A percentile compares a stretch with the other conserved stretches of the same genome.
Conservation (phyloP, 2,113 vertebrate species). For the Cyanistes caeruleus region DNA sequence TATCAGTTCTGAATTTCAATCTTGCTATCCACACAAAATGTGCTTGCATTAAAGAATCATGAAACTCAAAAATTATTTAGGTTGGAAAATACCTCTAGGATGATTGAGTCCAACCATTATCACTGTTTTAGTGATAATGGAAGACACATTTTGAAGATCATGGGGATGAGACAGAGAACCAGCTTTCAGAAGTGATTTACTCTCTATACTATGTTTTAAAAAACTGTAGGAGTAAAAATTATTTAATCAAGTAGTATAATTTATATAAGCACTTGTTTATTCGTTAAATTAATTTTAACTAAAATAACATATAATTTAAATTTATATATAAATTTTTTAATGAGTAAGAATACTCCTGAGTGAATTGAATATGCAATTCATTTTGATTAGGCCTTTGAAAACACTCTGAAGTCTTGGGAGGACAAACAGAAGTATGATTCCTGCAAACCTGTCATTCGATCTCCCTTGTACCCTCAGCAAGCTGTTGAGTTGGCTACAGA, state of each 20-base stretch:
- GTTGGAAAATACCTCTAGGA: neutral
- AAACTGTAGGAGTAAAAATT: neutral
- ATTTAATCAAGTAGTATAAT: neutral
- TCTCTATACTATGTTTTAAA: neutral
- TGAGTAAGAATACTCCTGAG: neutral
- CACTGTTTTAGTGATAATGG: neutral
- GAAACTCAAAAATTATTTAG: neutral
- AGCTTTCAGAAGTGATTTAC: neutral
- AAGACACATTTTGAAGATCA: neutral
- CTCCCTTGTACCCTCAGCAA: conserved; percentile 90
- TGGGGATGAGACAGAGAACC: neutral
- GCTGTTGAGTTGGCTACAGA: conserved; percentile 90
- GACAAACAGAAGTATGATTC: conserved; percentile 96
- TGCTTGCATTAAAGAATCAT: neutral
- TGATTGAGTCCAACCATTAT: neutral
- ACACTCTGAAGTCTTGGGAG: conserved; percentile 97
- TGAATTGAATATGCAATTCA: neutral
- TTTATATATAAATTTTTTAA: neutral
- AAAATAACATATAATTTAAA: neutral
- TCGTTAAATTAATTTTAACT: neutral
- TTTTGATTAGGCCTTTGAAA: conserved; percentile 90
- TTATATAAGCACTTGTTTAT: neutral
- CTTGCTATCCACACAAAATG: neutral
- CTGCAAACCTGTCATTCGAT: conserved; percentile 83
- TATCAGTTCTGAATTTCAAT: neutral